phyloP scores from a whole-genome alignment of 1,140 invertebrate species.

The Alviniconcha marisindica region DNA sequence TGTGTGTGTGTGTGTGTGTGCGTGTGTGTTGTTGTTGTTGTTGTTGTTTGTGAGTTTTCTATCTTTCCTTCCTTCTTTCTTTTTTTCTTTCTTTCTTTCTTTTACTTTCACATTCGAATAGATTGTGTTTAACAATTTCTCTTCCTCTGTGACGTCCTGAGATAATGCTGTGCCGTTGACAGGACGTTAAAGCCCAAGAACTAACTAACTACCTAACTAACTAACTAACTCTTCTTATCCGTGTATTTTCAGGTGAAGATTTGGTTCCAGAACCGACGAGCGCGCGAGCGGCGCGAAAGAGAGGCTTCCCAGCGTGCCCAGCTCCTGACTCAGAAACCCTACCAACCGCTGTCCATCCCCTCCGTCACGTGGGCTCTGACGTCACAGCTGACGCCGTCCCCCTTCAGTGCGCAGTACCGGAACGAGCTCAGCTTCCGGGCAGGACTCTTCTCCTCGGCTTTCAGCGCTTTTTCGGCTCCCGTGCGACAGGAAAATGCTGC shows the following conservation, averaged over 20 bases:
- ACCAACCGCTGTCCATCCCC: conserved; percentile 49
- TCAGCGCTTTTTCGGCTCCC: conserved; percentile 22
- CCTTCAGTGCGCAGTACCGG: conserved; percentile 36
- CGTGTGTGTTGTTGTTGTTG: no score
- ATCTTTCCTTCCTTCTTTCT: no score
- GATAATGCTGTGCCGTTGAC: no score
- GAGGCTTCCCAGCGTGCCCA: conserved; percentile 51
- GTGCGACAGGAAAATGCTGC: not conserved
- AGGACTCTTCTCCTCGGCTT: conserved; percentile 8
- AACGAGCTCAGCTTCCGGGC: conserved; percentile 34
- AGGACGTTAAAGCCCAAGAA: no score
- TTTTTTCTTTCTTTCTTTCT: no score
- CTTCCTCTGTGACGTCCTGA: no score
- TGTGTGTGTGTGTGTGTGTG: no score
- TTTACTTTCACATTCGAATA: no score
- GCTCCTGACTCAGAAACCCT: conserved; percentile 38
- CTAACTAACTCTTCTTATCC: conserved; percentile 30
- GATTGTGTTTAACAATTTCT: no score
- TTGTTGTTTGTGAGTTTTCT: no score
- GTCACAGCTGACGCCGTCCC: conserved; percentile 29
- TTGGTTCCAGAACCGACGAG: conserved; percentile 89
- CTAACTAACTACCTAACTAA: no score
- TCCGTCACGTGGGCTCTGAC: conserved; percentile 48
- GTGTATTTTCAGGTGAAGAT: conserved; percentile 85
- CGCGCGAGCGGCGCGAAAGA: conserved; percentile 82